Conservation (phyloP, 2,888 invertebrate species). For the Ernsta delagoae region DNA sequence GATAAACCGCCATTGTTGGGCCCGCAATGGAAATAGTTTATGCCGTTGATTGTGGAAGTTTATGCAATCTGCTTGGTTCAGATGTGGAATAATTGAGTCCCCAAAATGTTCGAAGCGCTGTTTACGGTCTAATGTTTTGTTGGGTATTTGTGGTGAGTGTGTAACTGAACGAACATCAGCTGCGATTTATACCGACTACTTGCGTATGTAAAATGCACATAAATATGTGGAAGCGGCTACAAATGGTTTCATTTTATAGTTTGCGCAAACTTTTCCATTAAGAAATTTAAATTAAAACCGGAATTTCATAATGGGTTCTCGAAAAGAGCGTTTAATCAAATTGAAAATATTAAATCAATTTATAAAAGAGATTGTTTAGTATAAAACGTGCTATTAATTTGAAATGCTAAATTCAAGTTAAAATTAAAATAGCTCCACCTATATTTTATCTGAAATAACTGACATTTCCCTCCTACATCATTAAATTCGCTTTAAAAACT, state of each 20-base stretch:
- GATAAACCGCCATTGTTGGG: conserved; percentile 24
- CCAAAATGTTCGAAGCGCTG: conserved; percentile 36
- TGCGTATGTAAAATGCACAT: conserved; percentile 30
- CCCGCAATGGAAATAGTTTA: conserved; percentile 34
- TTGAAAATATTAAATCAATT: background rate
- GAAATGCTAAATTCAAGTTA: too few species aligned
- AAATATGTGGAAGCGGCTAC: conserved; percentile 18
- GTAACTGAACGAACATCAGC: conserved; percentile 32
- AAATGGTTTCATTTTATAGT: conserved; percentile 21
- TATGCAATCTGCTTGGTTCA: conserved; percentile 28
- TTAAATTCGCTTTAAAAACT: too few species aligned
- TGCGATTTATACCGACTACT: conserved; percentile 34
- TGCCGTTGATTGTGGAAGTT: conserved; percentile 29
- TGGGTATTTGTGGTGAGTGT: conserved; percentile 31
- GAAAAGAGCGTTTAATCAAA: background rate
- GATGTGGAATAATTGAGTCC: conserved; percentile 37
- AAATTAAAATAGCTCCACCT: too few species aligned
- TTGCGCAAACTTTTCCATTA: conserved; percentile 6
- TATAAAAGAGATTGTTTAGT: too few species aligned
- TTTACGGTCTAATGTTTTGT: conserved; percentile 37
- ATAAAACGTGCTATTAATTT: too few species aligned
- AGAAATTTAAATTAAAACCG: conserved; percentile 20
- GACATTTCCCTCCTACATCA: too few species aligned
- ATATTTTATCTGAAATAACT: too few species aligned
- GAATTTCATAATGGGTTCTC: conserved; percentile 24